Conservation (phyloP, 2,888 invertebrate species). For the Escarpia spicata region DNA sequence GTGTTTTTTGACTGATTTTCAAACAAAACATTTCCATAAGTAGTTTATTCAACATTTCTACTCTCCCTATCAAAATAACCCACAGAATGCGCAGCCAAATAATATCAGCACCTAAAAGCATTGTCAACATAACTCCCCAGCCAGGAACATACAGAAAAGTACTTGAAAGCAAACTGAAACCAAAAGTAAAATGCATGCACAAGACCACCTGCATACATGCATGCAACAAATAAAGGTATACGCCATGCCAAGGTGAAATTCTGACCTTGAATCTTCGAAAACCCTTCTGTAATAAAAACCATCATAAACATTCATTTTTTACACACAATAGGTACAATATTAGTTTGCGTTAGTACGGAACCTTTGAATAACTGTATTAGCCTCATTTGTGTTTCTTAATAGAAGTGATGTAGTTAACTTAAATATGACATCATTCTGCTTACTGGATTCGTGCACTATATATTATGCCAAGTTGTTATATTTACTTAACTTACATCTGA, state of each 20-base stretch:
- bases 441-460: neutral
- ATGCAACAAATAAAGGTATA: neutral
- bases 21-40: neutral
- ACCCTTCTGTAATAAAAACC: slow-evolving; percentile 16
- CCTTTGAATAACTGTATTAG: neutral
- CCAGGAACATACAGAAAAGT: neutral
- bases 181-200: neutral
- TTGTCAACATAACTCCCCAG: neutral
- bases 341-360: neutral
- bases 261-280: slow-evolving; percentile 12
- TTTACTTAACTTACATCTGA: neutral
- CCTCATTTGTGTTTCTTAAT: neutral
- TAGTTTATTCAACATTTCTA: neutral
- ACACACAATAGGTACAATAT: neutral
- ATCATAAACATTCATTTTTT: neutral
- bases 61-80: neutral
- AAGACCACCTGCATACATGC: neutral
- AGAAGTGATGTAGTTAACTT: neutral
- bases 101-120: neutral
- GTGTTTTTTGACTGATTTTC: neutral
- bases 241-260: neutral
- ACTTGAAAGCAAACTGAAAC: slow-evolving; percentile 12
- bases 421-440: neutral
- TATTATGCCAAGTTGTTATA: neutral
- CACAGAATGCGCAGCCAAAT: neutral